phyloP scores from a whole-genome alignment of 2,113 vertebrate species.

The Globicephala melas region DNA sequence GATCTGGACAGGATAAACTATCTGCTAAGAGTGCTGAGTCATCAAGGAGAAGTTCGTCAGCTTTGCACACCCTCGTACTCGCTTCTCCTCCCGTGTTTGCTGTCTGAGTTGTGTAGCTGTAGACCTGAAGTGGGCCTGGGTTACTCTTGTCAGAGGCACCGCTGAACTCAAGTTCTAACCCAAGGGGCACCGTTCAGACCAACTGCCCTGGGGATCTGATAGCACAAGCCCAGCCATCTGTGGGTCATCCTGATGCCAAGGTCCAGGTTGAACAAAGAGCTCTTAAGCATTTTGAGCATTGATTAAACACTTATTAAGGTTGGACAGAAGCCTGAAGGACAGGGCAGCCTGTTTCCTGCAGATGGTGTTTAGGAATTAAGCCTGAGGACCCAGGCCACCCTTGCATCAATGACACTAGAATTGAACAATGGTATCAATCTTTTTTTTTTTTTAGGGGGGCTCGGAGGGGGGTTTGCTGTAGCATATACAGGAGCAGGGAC shows the following conservation, averaged over 20 bases:
- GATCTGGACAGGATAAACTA: fast-evolving
- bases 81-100: fast-evolving
- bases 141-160: too few relatives aligned
- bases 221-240: fast-evolving
- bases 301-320: neutral
- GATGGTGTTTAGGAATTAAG: too few relatives aligned
- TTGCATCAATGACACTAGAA: fast-evolving
- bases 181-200: too few relatives aligned
- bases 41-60: neutral
- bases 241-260: neutral
- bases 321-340: neutral
- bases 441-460: neutral
- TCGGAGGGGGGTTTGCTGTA: too few relatives aligned
- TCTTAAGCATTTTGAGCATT: neutral
- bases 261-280: neutral
- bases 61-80: fast-evolving
- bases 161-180: neutral
- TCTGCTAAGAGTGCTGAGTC: neutral
- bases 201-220: fast-evolving
- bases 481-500: too few relatives aligned
- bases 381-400: neutral
- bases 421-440: too few relatives aligned
- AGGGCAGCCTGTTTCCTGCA: neutral
- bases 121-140: fast-evolving
- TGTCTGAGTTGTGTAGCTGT: neutral